Base-by-base conservation (phyloP, 1,140 invertebrate species). In the Magallana ariakensis region DNA sequence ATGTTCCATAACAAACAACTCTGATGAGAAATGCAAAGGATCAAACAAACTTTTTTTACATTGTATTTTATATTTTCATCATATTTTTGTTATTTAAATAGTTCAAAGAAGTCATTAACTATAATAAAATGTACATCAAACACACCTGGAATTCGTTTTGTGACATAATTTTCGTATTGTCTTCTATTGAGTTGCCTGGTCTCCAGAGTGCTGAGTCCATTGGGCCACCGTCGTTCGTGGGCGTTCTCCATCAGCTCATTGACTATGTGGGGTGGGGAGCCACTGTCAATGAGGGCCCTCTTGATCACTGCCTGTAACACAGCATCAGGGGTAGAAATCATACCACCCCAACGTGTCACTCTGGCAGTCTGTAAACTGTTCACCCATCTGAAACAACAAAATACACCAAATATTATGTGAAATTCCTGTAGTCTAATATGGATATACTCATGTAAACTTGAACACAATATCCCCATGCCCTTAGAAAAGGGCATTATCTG, bases 191-290 rank as follows among this genome's bases (percentile, higher is more conserved):
- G 98, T 91, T 96, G 95, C 91, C 98, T 96, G 1, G 98, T 99
- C 95, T 99, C 98, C 60, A 99, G 95, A 0, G 98, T 98, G 90
- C 96, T 97, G 1, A 99, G 95, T 15, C 98, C 98, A 8, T 97
- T 96, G 0, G 98, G 98, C 98, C 98, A 99, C 88, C 97, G 96
- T 88, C 98, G 95, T 94, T 99, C 98, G 94, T 99, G 98, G 89
- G 98, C 98, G 95, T 99, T 99, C 93, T 99, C 98, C 97, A 99
- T 99, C 0, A 99, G 95, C 92, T 98, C 97, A 92, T 98, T 97
- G 80, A 99, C 96, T 54, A 99, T 97, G 92, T 98, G 97, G 66
- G 97, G 96, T 5, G 98, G 98, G 95, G 98, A 99, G 33, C 93
- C 93, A 86, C 93, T 98, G 94, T 99, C 98, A 54, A 97, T 97